These are phyloP conservation scores for Smittia sp. DNA, from an alignment of 2,888 invertebrate genomes.

Conservation along the genomic window DNA sequence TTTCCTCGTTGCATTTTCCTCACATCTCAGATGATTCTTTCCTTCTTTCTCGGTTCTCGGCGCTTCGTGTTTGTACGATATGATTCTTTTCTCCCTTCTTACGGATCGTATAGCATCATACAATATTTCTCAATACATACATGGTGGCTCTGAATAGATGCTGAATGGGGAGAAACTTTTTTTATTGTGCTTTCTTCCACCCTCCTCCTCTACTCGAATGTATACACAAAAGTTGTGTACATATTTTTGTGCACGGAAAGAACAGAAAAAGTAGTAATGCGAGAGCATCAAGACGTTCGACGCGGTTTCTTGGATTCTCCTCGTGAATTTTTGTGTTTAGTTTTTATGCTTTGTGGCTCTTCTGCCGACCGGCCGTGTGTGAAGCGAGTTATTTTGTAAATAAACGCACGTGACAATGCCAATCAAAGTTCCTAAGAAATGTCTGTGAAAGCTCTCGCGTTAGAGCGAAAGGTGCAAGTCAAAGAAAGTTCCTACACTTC, in stretches of 20 bases:
- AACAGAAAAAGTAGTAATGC: conserved; percentile 38
- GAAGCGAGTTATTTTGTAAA: not conserved
- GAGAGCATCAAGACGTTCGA: conserved; percentile 36
- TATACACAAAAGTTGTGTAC: conserved; percentile 29
- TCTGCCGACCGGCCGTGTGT: not conserved
- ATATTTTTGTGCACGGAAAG: conserved; percentile 24
- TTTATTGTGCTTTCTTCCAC: conserved; percentile 30
- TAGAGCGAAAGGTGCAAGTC: not conserved
- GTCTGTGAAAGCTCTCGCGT: not conserved
- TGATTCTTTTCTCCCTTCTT: conserved; percentile 25
- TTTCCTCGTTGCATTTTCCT: conserved; percentile 38
- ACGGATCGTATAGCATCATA: conserved; percentile 12
- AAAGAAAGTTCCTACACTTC: conserved; percentile 30
- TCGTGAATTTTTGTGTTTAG: not conserved
- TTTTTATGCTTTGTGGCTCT: not conserved
- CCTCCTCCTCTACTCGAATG: conserved; percentile 13
- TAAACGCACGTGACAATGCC: conserved; percentile 1
- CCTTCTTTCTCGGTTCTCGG: not conserved
- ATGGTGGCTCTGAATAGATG: conserved; percentile 24
- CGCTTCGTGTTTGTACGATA: conserved; percentile 28
- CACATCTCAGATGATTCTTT: conserved; percentile 28
- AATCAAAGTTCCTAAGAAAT: conserved; percentile 23
- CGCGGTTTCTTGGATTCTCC: conserved; percentile 17
- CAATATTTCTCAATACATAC: conserved; percentile 35
- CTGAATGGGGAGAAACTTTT: conserved; percentile 30